Percentiles rank a stretch among this genome's conserved stretches.
Evolutionary conservation across 2,888 invertebrate species (phyloP).

Genomic region (Lumbricus terrestris): DNA sequence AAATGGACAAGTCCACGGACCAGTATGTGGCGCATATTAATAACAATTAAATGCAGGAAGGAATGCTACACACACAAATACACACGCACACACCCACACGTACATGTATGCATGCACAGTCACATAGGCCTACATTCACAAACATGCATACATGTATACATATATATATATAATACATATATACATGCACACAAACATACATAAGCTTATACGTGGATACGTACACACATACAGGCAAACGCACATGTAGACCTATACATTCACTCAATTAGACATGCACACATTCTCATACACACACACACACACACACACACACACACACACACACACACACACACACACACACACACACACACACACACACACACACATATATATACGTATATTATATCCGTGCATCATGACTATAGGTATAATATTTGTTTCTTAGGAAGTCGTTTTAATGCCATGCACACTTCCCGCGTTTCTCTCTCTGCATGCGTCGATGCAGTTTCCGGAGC

Average conservation of each 20-base stretch:
- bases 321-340: background rate
- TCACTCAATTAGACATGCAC: background rate
- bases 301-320: slow-evolving; percentile 13
- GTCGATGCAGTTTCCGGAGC: background rate
- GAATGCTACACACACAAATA: background rate
- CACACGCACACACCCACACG: background rate
- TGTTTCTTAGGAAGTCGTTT: background rate
- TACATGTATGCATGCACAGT: background rate
- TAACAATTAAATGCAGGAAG: background rate
- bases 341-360: background rate
- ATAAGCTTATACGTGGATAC: background rate
- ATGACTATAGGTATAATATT: too few relatives aligned
- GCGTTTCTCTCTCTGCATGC: background rate
- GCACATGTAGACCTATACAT: background rate
- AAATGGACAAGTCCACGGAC: background rate
- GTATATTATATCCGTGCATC: background rate
- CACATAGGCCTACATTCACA: background rate
- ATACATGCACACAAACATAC: slow-evolving; percentile 15
- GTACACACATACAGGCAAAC: background rate
- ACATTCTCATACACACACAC: slow-evolving; percentile 4
- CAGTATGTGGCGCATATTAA: background rate
- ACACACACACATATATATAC: background rate
- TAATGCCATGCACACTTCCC: background rate
- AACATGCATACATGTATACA: slow-evolving; percentile 4
- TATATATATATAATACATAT: slow-evolving; percentile 17